A percentile compares a stretch with the other conserved stretches of the same genome.
phyloP scores from a whole-genome alignment of 2,888 invertebrate genomes.

The Noctua janthina region DNA sequence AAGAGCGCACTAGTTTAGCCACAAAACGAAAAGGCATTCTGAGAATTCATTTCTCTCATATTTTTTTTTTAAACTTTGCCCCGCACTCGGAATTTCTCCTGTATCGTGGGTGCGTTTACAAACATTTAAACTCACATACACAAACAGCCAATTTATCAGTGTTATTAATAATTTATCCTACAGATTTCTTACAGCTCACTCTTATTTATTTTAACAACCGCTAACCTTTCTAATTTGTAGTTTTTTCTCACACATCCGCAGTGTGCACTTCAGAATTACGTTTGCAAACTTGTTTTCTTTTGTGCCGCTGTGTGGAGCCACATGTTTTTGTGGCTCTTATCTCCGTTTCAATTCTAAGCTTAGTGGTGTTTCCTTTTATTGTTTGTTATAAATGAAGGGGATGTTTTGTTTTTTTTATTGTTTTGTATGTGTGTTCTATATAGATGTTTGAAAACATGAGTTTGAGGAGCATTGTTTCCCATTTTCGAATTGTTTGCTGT shows the following conservation, averaged over 20 bases:
- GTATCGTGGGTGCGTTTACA: too few species aligned
- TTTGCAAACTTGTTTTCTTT: slow-evolving; percentile 42
- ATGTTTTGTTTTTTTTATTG: neutral
- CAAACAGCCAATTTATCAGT: neutral
- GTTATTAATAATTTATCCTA: neutral
- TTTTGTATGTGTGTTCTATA: neutral
- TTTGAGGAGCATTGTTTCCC: neutral
- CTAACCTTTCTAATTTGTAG: slow-evolving; percentile 33
- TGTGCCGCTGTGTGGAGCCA: slow-evolving; percentile 39
- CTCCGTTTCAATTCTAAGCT: slow-evolving; percentile 62
- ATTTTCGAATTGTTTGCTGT: neutral
- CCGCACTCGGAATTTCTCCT: too few species aligned
- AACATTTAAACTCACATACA: too few species aligned
- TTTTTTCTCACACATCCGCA: slow-evolving; percentile 18
- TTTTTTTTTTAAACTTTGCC: too few species aligned
- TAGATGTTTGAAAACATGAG: slow-evolving; percentile 9
- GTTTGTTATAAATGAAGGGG: slow-evolving; percentile 36
- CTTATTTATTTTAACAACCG: slow-evolving; percentile 29
- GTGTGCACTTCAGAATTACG: slow-evolving; percentile 38
- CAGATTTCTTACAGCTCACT: slow-evolving; percentile 9
- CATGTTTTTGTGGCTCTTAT: slow-evolving; percentile 61
- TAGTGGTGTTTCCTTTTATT: slow-evolving; percentile 27
- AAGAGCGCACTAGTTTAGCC: too few species aligned
- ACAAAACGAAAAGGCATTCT: neutral
- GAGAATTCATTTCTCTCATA: too few species aligned